These are phyloP conservation scores for Penaeus monodon DNA, from an alignment of 2,888 invertebrate species.

Conservation along the genomic window DNA sequence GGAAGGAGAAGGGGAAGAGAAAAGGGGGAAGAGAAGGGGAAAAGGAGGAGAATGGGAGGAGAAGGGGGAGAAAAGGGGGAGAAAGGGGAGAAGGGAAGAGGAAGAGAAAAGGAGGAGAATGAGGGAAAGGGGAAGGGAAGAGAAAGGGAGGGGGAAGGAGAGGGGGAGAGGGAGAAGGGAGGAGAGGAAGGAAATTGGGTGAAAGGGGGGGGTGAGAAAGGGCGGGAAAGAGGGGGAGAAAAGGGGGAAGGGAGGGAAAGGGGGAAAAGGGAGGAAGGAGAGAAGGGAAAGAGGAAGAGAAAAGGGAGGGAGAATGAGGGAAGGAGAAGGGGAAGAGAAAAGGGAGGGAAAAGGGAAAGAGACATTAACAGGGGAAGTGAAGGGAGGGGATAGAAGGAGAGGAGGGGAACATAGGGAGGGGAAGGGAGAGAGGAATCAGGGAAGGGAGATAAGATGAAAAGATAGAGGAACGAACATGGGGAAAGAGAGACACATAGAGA, in stretches of 20 bases:
- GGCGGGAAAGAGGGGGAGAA: not conserved
- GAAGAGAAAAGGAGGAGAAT: not conserved
- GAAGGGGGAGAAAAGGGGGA: not conserved
- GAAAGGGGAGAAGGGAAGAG: not conserved
- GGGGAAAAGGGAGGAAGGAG: not conserved
- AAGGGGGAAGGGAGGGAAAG: not conserved
- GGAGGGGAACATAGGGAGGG: not conserved
- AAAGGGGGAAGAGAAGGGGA: not conserved
- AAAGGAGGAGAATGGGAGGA: slow-evolving; percentile 7
- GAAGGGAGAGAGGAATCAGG: not conserved
- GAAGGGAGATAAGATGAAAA: slow-evolving; percentile 9
- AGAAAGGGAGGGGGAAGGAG: no score
- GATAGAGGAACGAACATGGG: no score
- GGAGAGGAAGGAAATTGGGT: no score
- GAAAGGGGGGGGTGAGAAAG: not conserved
- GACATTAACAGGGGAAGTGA: not conserved
- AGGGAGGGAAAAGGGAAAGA: not conserved
- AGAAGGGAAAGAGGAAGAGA: not conserved
- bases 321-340: not conserved
- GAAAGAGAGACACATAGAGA: slow-evolving; percentile 16
- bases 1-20: no score
- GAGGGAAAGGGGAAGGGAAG: not conserved
- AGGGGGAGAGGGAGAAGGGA: not conserved
- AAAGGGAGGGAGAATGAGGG: no score
- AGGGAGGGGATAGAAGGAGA: not conserved